These are phyloP conservation scores for Diarsia brunnea DNA, from an alignment of 2,888 invertebrate species.

Conservation along the genomic window DNA sequence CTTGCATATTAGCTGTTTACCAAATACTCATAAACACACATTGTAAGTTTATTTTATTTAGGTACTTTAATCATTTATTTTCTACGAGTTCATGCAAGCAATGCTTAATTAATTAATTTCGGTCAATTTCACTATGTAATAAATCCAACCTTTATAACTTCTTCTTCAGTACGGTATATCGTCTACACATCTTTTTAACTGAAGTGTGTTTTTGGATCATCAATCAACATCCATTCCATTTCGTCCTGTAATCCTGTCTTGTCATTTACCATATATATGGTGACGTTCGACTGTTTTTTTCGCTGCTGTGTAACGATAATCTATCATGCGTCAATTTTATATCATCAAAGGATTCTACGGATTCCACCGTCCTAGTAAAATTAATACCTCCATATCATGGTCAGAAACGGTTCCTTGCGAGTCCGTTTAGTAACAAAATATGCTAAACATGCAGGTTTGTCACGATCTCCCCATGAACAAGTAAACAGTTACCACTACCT, in stretches of 20 bases:
- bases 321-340: not conserved
- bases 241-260: too few relatives aligned
- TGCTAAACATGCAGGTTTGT: slow-evolving; percentile 36
- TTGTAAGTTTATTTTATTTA: slow-evolving; percentile 4
- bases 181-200: not conserved
- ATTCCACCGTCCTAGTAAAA: too few relatives aligned
- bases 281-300: not conserved
- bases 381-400: not conserved
- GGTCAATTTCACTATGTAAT: not conserved
- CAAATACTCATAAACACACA: slow-evolving; percentile 6
- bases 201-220: not conserved
- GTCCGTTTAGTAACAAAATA: slow-evolving; percentile 34
- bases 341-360: not conserved
- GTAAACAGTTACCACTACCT: slow-evolving; percentile 49
- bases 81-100: not conserved
- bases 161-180: too few relatives aligned
- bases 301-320: not conserved
- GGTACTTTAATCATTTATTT: not conserved
- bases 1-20: slow-evolving; percentile 23
- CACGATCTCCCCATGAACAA: slow-evolving; percentile 47
- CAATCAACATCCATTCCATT: not conserved
- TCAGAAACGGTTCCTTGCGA: slow-evolving; percentile 6
- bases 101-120: not conserved
- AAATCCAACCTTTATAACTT: not conserved
- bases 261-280: not conserved